These are phyloP conservation scores for Drosophila lacicola DNA, from an alignment of 2,888 invertebrate genomes.

Conservation along the genomic window DNA sequence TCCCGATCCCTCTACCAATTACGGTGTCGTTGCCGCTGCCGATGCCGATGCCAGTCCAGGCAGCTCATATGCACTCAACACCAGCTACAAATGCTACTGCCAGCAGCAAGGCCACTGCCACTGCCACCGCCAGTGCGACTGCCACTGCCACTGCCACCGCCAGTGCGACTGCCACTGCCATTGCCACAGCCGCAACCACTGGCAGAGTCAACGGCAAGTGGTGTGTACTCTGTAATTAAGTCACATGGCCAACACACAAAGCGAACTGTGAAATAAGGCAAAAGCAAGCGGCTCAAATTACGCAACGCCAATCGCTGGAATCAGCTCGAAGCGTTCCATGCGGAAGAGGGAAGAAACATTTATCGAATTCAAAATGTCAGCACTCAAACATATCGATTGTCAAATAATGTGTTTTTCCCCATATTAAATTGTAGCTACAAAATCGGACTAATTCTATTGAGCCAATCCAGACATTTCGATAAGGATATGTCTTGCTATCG, in stretches of 20 bases:
- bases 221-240: constrained; percentile 69
- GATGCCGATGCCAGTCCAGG: constrained; percentile 1
- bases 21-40: constrained; percentile 1
- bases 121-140: constrained; percentile 19
- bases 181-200: constrained; percentile 17
- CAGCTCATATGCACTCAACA: constrained; percentile 33
- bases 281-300: constrained; percentile 22
- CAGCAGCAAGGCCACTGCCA: constrained; percentile 52
- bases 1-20: not conserved
- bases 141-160: constrained; percentile 11
- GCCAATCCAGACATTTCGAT: too few species aligned
- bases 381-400: not conserved
- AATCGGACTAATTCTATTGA: too few species aligned
- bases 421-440: too few species aligned
- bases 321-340: not conserved
- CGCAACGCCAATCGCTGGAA: constrained; percentile 25
- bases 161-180: not conserved
- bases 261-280: constrained; percentile 20
- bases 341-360: not conserved
- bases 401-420: not conserved
- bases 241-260: constrained; percentile 43
- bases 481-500: too few species aligned
- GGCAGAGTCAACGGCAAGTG: constrained; percentile 15
- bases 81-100: constrained; percentile 26
- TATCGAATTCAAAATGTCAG: constrained; percentile 17